Base-by-base conservation (phyloP, 2,113 vertebrate genomes). In the Pygoscelis adeliae region DNA sequence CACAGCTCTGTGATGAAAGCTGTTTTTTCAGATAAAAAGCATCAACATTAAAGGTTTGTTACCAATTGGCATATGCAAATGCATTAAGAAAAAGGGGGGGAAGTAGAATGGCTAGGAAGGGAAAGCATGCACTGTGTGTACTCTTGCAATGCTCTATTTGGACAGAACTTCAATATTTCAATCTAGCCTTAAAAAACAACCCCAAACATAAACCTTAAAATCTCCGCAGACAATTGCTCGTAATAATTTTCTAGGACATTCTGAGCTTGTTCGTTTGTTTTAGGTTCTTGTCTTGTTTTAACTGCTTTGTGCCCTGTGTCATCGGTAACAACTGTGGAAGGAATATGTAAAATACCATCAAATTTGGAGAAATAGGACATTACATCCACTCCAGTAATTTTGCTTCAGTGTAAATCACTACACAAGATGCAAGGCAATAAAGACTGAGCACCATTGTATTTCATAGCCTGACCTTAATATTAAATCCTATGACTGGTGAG, bases 401-500 rank as follows among this genome's bases (percentile, higher is more conserved):
- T 82, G 7, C 44, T 89, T 36, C 81, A 73, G 10, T 14, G 70
- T 91, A 93, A 96, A 93, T 96, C 84, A 95, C 70, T 62, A 61
- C 23, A 87, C 38, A 90, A 91, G 62, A 87, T 61, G 80, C 81
- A 97, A 94, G 34, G 78, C 67, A 91, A 91, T 90, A 85, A 95
- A 88, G 73, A 77, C 78, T 66, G 17, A 82, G 83, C 3, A 25
- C 66, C 84, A 72, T 7, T 91, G 34, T 95, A 79, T 79, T 95
- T 92, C 71, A 85, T 50, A 83, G 74, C 53, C 62, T 95, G 96
- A 95, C 95, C 96, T 96, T 95, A 96, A 87, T 91, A 93, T 90
- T 91, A 94, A 97, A 94, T 73, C 53, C 66, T 85, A 2, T 53
- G 89, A 91, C 84, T 95, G 66, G 82, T 97, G 97, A 97, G 91